A percentile compares a stretch with the other conserved stretches of the same genome.
Evolutionary conservation across 2,113 vertebrate species (phyloP).

Genomic region (Chrysemys picta): DNA sequence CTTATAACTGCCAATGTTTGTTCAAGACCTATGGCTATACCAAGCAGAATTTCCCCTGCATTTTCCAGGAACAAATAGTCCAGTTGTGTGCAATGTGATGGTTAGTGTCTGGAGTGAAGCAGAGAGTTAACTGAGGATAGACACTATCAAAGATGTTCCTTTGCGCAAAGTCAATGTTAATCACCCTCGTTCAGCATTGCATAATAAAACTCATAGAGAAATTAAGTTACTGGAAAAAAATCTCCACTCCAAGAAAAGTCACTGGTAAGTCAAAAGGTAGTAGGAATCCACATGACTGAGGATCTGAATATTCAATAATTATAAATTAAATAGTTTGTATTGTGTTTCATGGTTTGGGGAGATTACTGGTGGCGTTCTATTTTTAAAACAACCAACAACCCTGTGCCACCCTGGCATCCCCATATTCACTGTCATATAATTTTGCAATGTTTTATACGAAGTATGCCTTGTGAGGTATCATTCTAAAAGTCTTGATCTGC

Average conservation of each 20-base stretch:
- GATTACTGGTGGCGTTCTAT: neutral
- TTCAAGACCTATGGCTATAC: neutral
- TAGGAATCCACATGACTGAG: neutral
- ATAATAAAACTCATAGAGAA: neutral
- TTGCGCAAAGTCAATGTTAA: conserved; percentile 13
- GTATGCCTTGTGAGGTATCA: too few relatives aligned
- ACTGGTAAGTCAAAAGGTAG: neutral
- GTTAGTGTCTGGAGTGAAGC: neutral
- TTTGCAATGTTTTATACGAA: too few relatives aligned
- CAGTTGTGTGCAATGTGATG: neutral
- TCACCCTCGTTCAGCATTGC: neutral
- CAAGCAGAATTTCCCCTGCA: neutral
- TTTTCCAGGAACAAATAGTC: conserved; percentile 1
- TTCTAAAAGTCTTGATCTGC: too few relatives aligned
- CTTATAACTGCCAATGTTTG: neutral
- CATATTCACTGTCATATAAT: too few relatives aligned
- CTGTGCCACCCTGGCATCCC: too few relatives aligned
- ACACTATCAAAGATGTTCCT: neutral
- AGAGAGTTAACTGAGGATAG: neutral
- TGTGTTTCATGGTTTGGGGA: neutral
- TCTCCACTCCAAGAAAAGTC: neutral
- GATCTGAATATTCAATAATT: conserved; percentile 7
- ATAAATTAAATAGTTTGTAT: neutral
- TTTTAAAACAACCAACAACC: conserved; percentile 9
- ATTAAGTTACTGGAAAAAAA: neutral